Percentiles rank a stretch among this genome's conserved stretches.
These are phyloP conservation scores for Leucopsar rothschildi DNA, from an alignment of 2,113 vertebrate species.

Conservation along the genomic window DNA sequence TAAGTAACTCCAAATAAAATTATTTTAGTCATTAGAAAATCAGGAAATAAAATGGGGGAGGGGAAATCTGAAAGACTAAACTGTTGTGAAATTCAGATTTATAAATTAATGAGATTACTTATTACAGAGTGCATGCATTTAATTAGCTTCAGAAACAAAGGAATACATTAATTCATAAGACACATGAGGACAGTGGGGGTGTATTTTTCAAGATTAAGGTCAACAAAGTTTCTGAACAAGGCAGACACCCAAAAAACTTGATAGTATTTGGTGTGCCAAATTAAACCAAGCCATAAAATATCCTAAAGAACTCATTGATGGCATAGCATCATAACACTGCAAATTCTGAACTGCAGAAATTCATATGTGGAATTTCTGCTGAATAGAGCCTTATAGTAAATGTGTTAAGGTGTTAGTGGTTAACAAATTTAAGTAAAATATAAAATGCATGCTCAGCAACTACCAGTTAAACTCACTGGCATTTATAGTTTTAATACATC, in stretches of 20 bases:
- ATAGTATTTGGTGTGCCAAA: background rate
- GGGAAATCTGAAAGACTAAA: conserved; percentile 4
- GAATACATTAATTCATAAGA: conserved; percentile 4
- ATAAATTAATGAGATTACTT: conserved; percentile 53
- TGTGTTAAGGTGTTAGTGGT: conserved; percentile 75
- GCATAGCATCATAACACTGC: background rate
- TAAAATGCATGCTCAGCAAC: conserved; percentile 71
- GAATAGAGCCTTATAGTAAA: conserved; percentile 79
- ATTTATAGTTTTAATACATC: conserved; percentile 30
- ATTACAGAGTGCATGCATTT: conserved; percentile 49
- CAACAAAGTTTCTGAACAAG: background rate
- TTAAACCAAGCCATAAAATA: background rate
- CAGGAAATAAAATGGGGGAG: background rate
- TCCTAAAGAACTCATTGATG: background rate
- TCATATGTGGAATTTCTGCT: conserved; percentile 67
- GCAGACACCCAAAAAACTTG: background rate
- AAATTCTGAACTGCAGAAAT: conserved; percentile 28
- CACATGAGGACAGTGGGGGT: background rate
- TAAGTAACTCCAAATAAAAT: background rate
- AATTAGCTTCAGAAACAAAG: conserved; percentile 41
- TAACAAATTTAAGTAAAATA: conserved; percentile 71
- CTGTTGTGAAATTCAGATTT: conserved; percentile 14
- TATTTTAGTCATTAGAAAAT: background rate
- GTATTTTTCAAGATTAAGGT: background rate
- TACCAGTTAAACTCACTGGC: conserved; percentile 55